Evolutionary conservation across 1,140 invertebrate species (phyloP).

Genomic region (Drosophila pseudoobscura): DNA sequence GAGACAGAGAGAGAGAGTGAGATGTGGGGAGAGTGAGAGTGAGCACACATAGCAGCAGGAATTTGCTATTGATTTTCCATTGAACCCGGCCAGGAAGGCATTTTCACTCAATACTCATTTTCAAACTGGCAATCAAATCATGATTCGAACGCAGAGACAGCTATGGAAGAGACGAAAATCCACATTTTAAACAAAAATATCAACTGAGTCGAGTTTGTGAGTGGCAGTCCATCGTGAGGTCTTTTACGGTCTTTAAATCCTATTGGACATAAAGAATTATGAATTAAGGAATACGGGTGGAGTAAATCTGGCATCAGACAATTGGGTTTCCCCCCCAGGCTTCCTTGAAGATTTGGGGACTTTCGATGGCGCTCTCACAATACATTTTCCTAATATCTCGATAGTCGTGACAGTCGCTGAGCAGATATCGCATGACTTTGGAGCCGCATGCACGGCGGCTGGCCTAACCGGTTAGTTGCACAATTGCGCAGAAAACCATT

Average conservation of each 20-base stretch:
- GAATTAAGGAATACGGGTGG: background rate
- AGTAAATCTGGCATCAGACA: too few relatives aligned
- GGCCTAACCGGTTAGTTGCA: slow-evolving; percentile 65
- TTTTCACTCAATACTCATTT: slow-evolving; percentile 55
- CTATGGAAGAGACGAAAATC: too few relatives aligned
- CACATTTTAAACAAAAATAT: too few relatives aligned
- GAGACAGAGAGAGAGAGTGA: slow-evolving; percentile 9
- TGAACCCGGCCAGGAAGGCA: slow-evolving; percentile 6
- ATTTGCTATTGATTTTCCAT: slow-evolving; percentile 73
- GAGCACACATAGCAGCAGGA: slow-evolving; percentile 36
- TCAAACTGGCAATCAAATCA: slow-evolving; percentile 10
- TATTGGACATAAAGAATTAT: background rate
- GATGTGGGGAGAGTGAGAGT: slow-evolving; percentile 7
- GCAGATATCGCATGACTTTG: slow-evolving; percentile 23
- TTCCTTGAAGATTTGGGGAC: slow-evolving; percentile 2
- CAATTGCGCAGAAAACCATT: slow-evolving; percentile 68
- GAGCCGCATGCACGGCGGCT: background rate
- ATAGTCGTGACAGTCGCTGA: slow-evolving; percentile 35
- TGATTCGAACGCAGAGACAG: too few relatives aligned
- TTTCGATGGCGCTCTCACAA: slow-evolving; percentile 26
- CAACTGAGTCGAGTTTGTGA: too few relatives aligned
- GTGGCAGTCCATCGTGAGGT: slow-evolving; percentile 16
- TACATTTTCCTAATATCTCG: slow-evolving; percentile 18
- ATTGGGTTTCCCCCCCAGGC: background rate
- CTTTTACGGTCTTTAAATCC: slow-evolving; percentile 11